Percentiles rank a stretch among this genome's conserved stretches.
Evolutionary conservation across 1,140 invertebrate species (phyloP).

Genomic region (Drosophila grimshawi): DNA sequence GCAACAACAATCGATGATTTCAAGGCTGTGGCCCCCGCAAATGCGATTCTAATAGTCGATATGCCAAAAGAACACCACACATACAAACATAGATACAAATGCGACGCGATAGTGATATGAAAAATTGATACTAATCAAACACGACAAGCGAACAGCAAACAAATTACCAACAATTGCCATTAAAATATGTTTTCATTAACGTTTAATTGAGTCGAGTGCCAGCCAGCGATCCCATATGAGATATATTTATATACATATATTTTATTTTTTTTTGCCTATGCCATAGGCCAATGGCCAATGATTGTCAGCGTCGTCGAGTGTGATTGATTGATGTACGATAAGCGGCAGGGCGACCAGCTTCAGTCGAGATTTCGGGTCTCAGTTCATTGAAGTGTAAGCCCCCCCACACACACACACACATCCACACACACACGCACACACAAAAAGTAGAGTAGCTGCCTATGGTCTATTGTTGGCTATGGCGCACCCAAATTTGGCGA

Average conservation of each 20-base stretch:
- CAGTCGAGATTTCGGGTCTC: constrained; percentile 21
- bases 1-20: constrained; percentile 34
- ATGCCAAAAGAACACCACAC: constrained; percentile 16
- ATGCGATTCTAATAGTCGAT: constrained; percentile 32
- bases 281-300: constrained; percentile 53
- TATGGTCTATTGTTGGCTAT: constrained; percentile 29
- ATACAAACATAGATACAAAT: neutral
- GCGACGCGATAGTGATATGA: constrained; percentile 18
- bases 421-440: neutral
- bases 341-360: constrained; percentile 36
- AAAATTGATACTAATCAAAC: constrained; percentile 35
- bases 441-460: constrained; percentile 36
- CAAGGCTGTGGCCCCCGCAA: constrained; percentile 27
- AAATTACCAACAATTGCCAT: constrained; percentile 61
- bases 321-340: constrained; percentile 73
- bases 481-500: constrained; percentile 54
- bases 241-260: too few species aligned
- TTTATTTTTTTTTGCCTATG: constrained; percentile 10
- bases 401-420: constrained; percentile 11
- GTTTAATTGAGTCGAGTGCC: constrained; percentile 57
- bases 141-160: constrained; percentile 42
- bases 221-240: neutral
- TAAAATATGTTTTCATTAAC: constrained; percentile 65
- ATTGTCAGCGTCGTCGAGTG: constrained; percentile 51
- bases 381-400: constrained; percentile 38